Evolutionary conservation across 2,797 vertebrate species (phyloP), one percentile per base, ranked within the genome.

Genomic region (Toxotes lorentzi): DNA sequence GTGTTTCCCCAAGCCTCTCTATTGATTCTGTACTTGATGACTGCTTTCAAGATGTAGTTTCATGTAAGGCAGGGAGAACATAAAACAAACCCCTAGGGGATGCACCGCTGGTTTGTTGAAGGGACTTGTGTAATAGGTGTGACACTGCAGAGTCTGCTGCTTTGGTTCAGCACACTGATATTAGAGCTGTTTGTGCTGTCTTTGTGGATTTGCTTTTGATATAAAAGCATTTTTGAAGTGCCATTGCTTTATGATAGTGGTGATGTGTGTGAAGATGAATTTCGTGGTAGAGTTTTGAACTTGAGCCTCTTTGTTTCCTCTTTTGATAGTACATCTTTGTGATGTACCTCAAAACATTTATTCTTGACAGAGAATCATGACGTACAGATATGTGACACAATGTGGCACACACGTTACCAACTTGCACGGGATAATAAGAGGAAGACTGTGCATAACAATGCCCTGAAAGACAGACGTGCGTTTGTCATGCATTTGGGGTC

Each of bases 31-130:
- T 62, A 56, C 85, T 88, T 90, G 73, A 91, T 8, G 30, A 50
- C 45, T 61, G 63, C 89, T 87, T 86, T 88, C 58, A 90, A 83
- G 71, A 76, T 45, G 61, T 50, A 62, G 71, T 83, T 87, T 87
- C 54, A 79, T 79, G 77, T 60, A 58, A 67, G 60, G 43, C 65
- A 61, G 60, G 47, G 9, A 65, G 48, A 76, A 76, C 81, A 85
- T 79, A 84, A 91, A 92, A 85, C 43, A 85, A 73, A 40, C 32
- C 76, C 79, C 68, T 76, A 30, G 17, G 89, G 86, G 90, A 86
- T 10, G 17, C 34, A 60, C 45, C 0, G n/a, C 74, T 78, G 13
- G 23, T 50, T 30, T 76, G 59, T 83, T 82, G 51, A 79, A 84
- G 53, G 34, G 74, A 84, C 70, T 81, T 63, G 45, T 86, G 54